Evolutionary conservation across 2,113 vertebrate species (phyloP).

Genomic region (Ondatra zibethicus): DNA sequence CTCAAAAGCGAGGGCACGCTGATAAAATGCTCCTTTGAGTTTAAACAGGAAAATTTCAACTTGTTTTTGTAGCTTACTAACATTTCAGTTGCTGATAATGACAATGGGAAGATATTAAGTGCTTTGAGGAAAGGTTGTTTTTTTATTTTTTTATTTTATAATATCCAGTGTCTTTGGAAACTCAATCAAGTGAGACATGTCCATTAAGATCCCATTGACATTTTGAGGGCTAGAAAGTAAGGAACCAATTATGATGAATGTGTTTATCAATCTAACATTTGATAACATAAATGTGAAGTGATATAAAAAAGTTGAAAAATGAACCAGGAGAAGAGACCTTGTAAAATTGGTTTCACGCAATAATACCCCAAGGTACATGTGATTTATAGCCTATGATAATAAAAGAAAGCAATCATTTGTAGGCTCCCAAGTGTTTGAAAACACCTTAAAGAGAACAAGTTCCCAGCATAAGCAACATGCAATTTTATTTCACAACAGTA

Average conservation of each 20-base stretch:
- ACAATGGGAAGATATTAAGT: background rate
- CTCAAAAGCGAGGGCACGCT: background rate
- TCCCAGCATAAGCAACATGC: background rate
- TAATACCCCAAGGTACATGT: conserved; percentile 53
- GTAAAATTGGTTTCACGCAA: conserved; percentile 56
- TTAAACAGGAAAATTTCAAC: background rate
- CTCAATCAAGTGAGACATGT: conserved; percentile 57
- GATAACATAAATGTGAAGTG: conserved; percentile 45
- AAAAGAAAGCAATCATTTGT: conserved; percentile 37
- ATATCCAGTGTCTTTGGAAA: conserved; percentile 50
- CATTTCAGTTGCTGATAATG: background rate
- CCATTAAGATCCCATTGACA: conserved; percentile 51
- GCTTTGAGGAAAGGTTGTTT: background rate
- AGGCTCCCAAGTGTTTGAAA: background rate
- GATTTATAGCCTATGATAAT: conserved; percentile 59
- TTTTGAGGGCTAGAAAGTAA: conserved; percentile 45
- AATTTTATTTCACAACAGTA: conserved; percentile 18
- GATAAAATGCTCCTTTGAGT: background rate
- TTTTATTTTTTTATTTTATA: conserved; percentile 33
- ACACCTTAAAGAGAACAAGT: conserved; percentile 29
- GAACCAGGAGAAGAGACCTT: conserved; percentile 37
- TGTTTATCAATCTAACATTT: conserved; percentile 54
- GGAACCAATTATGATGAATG: conserved; percentile 61
- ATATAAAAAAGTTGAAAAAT: conserved; percentile 64
- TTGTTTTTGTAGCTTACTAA: background rate